phyloP scores from a whole-genome alignment of 37 sponge, comb jelly and placozoan species.

The Mnemiopsis leidyi region DNA sequence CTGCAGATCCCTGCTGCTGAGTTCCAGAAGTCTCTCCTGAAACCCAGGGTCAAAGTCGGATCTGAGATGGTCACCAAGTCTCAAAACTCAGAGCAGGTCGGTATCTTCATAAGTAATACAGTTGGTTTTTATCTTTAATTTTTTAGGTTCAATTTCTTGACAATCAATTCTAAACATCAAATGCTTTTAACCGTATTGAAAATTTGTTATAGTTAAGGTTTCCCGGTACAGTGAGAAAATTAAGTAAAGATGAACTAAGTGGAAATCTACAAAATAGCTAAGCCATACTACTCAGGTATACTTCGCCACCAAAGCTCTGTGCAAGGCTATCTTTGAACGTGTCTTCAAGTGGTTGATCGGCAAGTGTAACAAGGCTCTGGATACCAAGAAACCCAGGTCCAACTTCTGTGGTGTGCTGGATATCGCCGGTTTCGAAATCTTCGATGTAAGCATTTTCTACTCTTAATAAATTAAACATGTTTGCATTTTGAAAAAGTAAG shows the following conservation, averaged over 20 bases:
- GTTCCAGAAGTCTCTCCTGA: slow-evolving; percentile 82
- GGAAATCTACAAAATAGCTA: no score
- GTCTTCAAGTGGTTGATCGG: slow-evolving; percentile 96
- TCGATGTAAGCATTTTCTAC: slow-evolving; percentile 72
- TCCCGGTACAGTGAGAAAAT: no score
- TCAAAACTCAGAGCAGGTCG: slow-evolving; percentile 86
- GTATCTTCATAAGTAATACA: no score
- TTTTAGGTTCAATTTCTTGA: no score
- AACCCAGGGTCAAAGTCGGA: slow-evolving; percentile 89
- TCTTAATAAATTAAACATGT: no score
- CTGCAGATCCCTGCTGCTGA: slow-evolving; percentile 87
- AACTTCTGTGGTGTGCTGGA: slow-evolving; percentile 87
- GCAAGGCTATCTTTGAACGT: slow-evolving; percentile 92
- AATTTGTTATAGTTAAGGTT: no score
- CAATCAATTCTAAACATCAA: neutral
- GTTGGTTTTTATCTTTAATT: no score
- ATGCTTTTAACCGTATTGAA: neutral
- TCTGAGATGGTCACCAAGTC: slow-evolving; percentile 94
- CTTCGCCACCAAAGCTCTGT: slow-evolving; percentile 91
- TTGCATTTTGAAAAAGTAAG: no score
- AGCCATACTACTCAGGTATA: no score
- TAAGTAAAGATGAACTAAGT: no score
- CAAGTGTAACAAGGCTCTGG: slow-evolving; percentile 89
- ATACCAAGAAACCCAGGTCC: slow-evolving; percentile 76
- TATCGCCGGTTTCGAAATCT: slow-evolving; percentile 99